A percentile compares a stretch with the other conserved stretches of the same genome.
Evolutionary conservation across 2,113 vertebrate genomes (phyloP).

Genomic region (Ciconia stormi): DNA sequence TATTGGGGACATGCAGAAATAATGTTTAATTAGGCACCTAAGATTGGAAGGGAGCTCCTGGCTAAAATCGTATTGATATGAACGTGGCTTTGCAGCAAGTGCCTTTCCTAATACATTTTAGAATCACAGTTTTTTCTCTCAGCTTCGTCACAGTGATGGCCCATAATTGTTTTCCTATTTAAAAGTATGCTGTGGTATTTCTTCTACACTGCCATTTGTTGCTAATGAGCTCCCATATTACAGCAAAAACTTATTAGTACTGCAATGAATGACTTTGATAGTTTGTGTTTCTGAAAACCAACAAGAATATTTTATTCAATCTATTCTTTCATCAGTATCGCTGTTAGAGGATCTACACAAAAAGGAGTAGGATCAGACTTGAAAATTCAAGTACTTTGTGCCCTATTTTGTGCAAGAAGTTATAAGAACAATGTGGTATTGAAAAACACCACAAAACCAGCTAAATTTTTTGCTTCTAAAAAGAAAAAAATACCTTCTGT

Average conservation of each 20-base stretch:
- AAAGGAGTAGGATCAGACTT: neutral
- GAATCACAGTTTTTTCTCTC: neutral
- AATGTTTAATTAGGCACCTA: neutral
- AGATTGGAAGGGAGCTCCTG: neutral
- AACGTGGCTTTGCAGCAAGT: neutral
- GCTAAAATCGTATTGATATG: neutral
- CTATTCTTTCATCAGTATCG: neutral
- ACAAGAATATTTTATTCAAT: neutral
- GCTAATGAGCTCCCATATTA: neutral
- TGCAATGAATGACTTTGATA: neutral
- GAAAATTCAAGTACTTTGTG: neutral
- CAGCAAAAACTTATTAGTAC: neutral
- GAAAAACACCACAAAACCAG: neutral
- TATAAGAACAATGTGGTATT: neutral
- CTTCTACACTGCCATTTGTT: rapidly evolving
- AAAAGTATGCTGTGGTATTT: neutral
- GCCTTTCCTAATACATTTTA: neutral
- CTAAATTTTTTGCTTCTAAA: neutral
- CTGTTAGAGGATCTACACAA: neutral
- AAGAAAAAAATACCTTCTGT: neutral
- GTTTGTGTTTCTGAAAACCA: neutral
- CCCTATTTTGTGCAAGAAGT: neutral
- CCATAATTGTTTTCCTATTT: neutral
- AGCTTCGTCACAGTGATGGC: neutral
- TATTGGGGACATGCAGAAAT: neutral